Evolutionary conservation across 2,113 vertebrate genomes (phyloP).

Genomic region (Emydocephalus ijimae): DNA sequence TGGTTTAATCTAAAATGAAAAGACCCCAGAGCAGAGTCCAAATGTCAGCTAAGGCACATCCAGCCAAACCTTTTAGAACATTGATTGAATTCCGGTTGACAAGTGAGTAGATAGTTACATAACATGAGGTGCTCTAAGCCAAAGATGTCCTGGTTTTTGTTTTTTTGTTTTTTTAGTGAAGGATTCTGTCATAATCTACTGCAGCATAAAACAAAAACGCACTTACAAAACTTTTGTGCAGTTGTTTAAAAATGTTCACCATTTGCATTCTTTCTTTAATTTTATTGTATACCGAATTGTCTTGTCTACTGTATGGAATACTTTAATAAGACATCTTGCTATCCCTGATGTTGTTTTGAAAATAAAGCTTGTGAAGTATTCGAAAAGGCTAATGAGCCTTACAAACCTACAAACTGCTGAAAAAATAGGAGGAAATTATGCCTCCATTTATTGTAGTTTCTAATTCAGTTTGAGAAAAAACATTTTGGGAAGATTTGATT

Average conservation of each 20-base stretch:
- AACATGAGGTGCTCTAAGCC: conserved; percentile 25
- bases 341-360: neutral
- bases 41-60: conserved; percentile 4
- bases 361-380: neutral
- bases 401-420: neutral
- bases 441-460: neutral
- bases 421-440: neutral
- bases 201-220: neutral
- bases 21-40: neutral
- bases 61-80: neutral
- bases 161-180: neutral
- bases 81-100: conserved; percentile 15
- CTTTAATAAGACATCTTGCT: neutral
- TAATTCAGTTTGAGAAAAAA: neutral
- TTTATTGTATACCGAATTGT: neutral
- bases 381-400: neutral
- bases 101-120: neutral
- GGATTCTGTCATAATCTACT: neutral
- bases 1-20: neutral
- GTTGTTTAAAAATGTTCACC: neutral
- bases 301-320: neutral
- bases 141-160: neutral
- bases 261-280: neutral
- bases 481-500: neutral
- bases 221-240: neutral